phyloP scores from a whole-genome alignment of 2,797 vertebrate species.

The Falco berigora region DNA sequence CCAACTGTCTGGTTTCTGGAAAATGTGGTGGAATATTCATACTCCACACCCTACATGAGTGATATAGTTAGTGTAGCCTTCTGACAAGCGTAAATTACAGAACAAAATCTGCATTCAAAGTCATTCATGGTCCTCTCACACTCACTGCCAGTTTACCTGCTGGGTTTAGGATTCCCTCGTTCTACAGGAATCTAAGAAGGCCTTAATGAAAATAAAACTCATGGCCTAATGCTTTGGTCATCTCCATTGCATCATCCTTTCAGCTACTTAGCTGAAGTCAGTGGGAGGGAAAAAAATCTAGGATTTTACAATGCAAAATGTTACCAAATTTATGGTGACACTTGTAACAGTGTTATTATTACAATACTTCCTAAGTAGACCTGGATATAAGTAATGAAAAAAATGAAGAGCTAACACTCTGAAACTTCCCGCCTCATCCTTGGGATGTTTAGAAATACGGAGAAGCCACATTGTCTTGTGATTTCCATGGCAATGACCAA shows the following conservation, averaged over 20 bases:
- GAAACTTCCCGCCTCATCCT: neutral
- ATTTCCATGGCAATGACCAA: neutral
- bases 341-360: neutral
- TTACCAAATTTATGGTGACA: neutral
- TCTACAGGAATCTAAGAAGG: neutral
- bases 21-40: slow-evolving; percentile 29
- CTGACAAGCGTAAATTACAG: slow-evolving; percentile 24
- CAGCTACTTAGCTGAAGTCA: neutral
- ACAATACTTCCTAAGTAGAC: neutral
- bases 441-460: neutral
- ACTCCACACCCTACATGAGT: neutral
- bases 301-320: neutral
- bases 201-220: neutral
- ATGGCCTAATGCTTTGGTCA: neutral
- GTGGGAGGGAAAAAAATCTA: neutral
- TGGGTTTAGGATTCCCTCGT: neutral
- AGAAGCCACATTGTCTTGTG: fast-evolving
- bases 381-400: neutral
- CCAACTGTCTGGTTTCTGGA: neutral
- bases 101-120: neutral
- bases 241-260: neutral
- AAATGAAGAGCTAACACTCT: neutral
- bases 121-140: neutral
- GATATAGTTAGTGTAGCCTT: neutral
- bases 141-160: neutral